These are phyloP conservation scores for Amphipyra tragopoginis DNA, from an alignment of 2,888 invertebrate species.

Conservation along the genomic window DNA sequence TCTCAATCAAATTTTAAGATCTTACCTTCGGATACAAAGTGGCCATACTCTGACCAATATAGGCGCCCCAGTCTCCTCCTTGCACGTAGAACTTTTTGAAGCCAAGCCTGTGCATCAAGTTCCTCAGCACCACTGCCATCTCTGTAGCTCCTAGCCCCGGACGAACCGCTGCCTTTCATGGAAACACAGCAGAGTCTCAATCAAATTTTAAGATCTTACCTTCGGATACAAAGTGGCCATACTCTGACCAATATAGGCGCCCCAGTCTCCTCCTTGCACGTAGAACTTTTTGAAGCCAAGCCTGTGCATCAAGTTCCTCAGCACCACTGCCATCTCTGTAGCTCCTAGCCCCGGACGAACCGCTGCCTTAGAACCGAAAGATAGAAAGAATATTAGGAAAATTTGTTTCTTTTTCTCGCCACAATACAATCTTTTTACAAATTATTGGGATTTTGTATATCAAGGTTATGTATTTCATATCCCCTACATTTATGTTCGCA, in stretches of 20 bases:
- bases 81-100: slow-evolving; percentile 50
- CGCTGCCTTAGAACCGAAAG: slow-evolving; percentile 28
- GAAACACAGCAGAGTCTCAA: too few relatives aligned
- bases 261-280: slow-evolving; percentile 59
- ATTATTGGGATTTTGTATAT: too few relatives aligned
- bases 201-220: too few relatives aligned
- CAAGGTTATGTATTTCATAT: too few relatives aligned
- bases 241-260: slow-evolving; percentile 30
- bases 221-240: slow-evolving; percentile 51
- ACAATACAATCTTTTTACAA: too few relatives aligned
- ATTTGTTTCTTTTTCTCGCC: too few relatives aligned
- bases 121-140: slow-evolving; percentile 50
- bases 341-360: slow-evolving; percentile 46
- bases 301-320: slow-evolving; percentile 53
- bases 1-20: too few relatives aligned
- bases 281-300: slow-evolving; percentile 50
- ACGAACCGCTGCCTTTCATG: slow-evolving; percentile 44
- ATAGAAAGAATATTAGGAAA: too few relatives aligned
- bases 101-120: slow-evolving; percentile 53
- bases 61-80: slow-evolving; percentile 57
- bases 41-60: slow-evolving; percentile 31
- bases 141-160: slow-evolving; percentile 47
- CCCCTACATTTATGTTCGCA: too few relatives aligned
- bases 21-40: slow-evolving; percentile 53
- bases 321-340: slow-evolving; percentile 46